Evolutionary conservation across 1,140 invertebrate genomes (phyloP), one percentile per base, ranked within the genome.

Genomic region (Neotoxoptera formosana): DNA sequence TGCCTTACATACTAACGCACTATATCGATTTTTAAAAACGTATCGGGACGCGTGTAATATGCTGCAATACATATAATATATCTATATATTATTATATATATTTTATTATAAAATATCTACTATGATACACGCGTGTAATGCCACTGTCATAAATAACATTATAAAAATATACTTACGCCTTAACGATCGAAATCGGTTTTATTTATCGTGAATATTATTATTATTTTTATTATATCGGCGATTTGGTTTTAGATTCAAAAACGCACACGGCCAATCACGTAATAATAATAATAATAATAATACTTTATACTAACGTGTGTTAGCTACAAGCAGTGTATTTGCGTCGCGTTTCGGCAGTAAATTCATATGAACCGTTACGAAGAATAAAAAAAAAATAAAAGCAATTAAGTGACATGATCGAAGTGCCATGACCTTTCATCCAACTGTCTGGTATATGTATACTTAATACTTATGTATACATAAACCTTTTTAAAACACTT

Each of bases 401-500:
- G 51, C 47, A 88, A 51, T 88, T 88, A 88, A 51, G 7, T 51
- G 86, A 51, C 86, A 88, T 51, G 47, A 7, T n/a, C 20, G n/a
- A 87, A 87, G 84, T 87, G 30, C 45, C 45, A 87, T 30, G 84
- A 87, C 86, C 86, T 88, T 88, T 88, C 7, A 34, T 36, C 25
- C 17, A 51, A 48, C n/a, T 84, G 20, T 83, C 36, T 83, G 36
- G 36, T 83, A 25, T 25, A 36, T 83, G 23, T 83, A 51, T 51
- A 60, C 30, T 25, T 23, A 11, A 51, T 51, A 60, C 30, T 25
- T 23, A 11, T 48, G 30, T 51, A 23, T 48, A 21, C 51, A 34
- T 11, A 34, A 34, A 53, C 47, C 17, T 34, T 88, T 88, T 51
- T 34, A 8, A 88, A 88, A 45, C 47, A 48, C 41, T 87, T 3